Conservation (phyloP, 2,113 vertebrate species). For the Brachirus orientalis region DNA sequence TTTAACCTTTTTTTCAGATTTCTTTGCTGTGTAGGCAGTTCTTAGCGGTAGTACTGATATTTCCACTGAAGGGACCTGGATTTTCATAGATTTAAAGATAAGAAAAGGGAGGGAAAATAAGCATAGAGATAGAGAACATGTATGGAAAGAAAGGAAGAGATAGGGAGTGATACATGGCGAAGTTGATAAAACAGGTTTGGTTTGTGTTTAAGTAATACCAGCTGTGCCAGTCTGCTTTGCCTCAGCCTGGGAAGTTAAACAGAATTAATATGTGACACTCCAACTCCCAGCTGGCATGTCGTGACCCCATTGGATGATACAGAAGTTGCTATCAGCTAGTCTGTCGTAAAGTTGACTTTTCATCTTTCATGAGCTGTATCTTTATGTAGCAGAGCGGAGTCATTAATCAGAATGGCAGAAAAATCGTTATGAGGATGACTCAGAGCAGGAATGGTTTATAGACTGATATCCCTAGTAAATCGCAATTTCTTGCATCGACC, state of each 20-base stretch:
- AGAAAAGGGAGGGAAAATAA: not conserved
- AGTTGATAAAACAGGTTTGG: constrained; percentile 43
- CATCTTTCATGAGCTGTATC: constrained; percentile 16
- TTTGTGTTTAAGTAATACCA: constrained; percentile 55
- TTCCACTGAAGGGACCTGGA: too few relatives aligned
- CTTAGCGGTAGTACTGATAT: too few relatives aligned
- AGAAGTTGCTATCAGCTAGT: not conserved
- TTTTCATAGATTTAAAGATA: not conserved
- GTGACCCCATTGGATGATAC: not conserved
- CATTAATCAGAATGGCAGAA: constrained; percentile 1
- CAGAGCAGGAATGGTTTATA: constrained; percentile 17
- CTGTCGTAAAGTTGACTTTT: constrained; percentile 10
- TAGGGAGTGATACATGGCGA: constrained; percentile 15
- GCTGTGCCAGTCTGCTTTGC: constrained; percentile 41
- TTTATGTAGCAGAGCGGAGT: not conserved
- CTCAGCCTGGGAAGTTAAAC: constrained; percentile 51
- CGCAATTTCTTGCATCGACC: constrained; percentile 8
- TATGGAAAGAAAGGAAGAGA: not conserved
- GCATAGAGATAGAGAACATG: constrained; percentile 14
- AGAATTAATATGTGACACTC: constrained; percentile 21
- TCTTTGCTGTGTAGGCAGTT: too few relatives aligned
- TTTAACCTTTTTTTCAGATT: too few relatives aligned
- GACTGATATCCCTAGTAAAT: constrained; percentile 15
- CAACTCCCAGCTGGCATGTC: constrained; percentile 21
- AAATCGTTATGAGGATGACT: constrained; percentile 48